A percentile compares a stretch with the other conserved stretches of the same genome.
Evolutionary conservation across 1,140 invertebrate species (phyloP).

Genomic region (Drosophila kurseongensis): DNA sequence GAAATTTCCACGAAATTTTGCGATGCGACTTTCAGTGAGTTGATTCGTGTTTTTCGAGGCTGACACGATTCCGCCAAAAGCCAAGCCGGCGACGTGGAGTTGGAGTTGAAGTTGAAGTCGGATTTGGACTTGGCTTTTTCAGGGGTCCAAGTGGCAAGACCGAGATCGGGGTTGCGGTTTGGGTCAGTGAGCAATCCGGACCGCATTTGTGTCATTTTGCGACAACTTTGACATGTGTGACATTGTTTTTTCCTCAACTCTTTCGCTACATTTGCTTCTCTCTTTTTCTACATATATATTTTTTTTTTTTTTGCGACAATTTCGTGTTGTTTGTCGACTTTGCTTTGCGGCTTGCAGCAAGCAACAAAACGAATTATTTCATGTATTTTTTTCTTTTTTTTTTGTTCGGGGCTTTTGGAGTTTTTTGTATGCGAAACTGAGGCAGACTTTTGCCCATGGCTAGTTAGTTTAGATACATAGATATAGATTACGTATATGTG

Average conservation of each 20-base stretch:
- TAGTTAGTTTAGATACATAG: conserved; percentile 73
- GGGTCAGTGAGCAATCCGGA: conserved; percentile 77
- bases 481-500: conserved; percentile 48
- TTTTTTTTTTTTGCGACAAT: conserved; percentile 60
- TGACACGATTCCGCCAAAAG: conserved; percentile 72
- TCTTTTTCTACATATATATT: conserved; percentile 26
- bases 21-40: conserved; percentile 61
- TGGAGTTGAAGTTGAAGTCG: conserved; percentile 2
- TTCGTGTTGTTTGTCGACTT: conserved; percentile 71
- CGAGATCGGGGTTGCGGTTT: conserved; percentile 39
- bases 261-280: conserved; percentile 21
- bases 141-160: conserved; percentile 53
- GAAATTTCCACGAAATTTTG: conserved; percentile 80
- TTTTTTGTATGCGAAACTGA: conserved; percentile 60
- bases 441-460: conserved; percentile 65
- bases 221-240: conserved; percentile 83
- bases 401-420: conserved; percentile 12
- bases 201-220: conserved; percentile 82
- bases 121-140: conserved; percentile 28
- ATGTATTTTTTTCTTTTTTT: conserved; percentile 42
- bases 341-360: conserved; percentile 64
- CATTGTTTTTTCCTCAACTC: conserved; percentile 70
- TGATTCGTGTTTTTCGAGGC: conserved; percentile 66
- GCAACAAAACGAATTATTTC: conserved; percentile 70
- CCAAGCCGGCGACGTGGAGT: conserved; percentile 26